Evolutionary conservation across 2,797 vertebrate genomes (phyloP).

Genomic region (Schizopygopsis malacanthus): DNA sequence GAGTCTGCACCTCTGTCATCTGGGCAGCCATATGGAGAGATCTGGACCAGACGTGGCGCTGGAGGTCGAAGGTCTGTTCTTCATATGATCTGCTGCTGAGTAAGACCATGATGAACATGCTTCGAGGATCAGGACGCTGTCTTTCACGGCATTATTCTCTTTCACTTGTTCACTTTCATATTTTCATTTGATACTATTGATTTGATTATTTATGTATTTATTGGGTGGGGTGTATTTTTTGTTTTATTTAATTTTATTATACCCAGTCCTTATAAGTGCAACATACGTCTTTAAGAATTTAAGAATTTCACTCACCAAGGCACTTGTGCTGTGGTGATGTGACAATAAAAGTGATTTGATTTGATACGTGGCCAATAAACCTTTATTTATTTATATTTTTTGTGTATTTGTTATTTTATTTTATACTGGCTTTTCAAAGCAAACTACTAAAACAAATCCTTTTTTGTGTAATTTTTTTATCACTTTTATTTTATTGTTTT

Average conservation of each 20-base stretch:
- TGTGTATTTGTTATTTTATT: too few relatives aligned
- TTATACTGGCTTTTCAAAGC: too few relatives aligned
- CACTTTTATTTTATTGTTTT: too few relatives aligned
- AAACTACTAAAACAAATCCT: too few relatives aligned
- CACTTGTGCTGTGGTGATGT: too few relatives aligned
- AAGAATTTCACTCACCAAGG: too few relatives aligned
- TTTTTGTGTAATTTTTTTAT: too few relatives aligned
- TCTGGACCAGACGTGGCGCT: slow-evolving; percentile 81
- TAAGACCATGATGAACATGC: background rate
- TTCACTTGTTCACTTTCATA: background rate
- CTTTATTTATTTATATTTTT: too few relatives aligned
- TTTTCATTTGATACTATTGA: background rate
- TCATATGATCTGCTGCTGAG: background rate
- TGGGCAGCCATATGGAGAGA: slow-evolving; percentile 86
- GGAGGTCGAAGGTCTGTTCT: slow-evolving; percentile 76
- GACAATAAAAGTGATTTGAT: too few relatives aligned
- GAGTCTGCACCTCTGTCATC: slow-evolving; percentile 83
- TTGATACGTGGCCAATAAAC: background rate
- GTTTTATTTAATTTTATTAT: background rate
- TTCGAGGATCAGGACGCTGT: background rate
- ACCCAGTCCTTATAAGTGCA: background rate
- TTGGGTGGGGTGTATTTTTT: background rate
- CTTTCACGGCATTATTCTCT: background rate
- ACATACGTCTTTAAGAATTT: too few relatives aligned
- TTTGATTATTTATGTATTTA: background rate